Base-by-base conservation (phyloP, 2,113 vertebrate species). In the Chionodraco myersi region DNA sequence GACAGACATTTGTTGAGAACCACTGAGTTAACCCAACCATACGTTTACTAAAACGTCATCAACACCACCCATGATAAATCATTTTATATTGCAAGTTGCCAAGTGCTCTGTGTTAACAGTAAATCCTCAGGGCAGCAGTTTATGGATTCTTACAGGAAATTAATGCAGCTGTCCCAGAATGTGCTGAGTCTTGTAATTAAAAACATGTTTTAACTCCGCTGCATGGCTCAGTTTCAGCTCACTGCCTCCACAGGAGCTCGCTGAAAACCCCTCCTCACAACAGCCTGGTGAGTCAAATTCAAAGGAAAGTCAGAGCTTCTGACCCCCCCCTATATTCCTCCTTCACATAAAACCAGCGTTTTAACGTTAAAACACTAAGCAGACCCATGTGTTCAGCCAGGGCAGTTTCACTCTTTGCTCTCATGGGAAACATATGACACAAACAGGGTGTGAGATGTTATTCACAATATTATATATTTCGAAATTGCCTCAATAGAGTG, bases 121-220 rank as follows among this genome's bases (percentile, higher is more conserved):
- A 71, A 89, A 59, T 62, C 54, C 26, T 71, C 48, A 0, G 3
- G 63, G 49, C 54, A 66, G 77, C 71, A 62, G 26, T 84, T 90
- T 75, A 70, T 70, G 21, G 58, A 41, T 69, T 47, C 15, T 67
- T 82, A 80, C 86, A 88, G 90, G 86, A 89, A 88, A 80, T 85
- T 7, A 6, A 63, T 34, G 48, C 9, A 45, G 57, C 73, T 79
- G 76, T 53, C 6, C 14, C 79, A 82, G 72, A 90, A 91, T 75
- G 73, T 86, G 88, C 83, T 89, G 83, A 91, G 67, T 70, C 73
- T 72, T 63, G 41, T 88, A 82, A 88, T 90, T 88, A 73, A 82
- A 91, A 80, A 75, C 86, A 83, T n/a, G 54, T 69, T 44, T 48
- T n/a, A n/a, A 72, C 51, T 41, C n/a, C 30, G 58, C 74, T 66